Conservation (phyloP, 2,113 vertebrate genomes). For the Anas platyrhynchos region DNA sequence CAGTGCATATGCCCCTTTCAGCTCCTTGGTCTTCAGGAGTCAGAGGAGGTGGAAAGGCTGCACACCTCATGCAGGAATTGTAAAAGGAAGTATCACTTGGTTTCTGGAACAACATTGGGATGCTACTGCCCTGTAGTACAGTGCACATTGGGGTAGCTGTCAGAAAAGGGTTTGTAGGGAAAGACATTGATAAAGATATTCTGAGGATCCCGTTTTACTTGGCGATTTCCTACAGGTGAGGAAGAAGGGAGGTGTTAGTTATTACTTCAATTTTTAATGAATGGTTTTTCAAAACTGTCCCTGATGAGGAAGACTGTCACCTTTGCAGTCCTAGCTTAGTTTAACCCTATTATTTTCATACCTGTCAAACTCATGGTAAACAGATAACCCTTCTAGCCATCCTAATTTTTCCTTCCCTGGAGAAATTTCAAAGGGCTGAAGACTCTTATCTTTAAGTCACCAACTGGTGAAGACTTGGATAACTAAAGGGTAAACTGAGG, state of each 20-base stretch:
- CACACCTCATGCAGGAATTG: background rate
- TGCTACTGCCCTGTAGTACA: background rate
- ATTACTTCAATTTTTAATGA: background rate
- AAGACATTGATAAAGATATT: fast-evolving
- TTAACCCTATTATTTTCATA: background rate
- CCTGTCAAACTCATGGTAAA: background rate
- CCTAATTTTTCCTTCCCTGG: background rate
- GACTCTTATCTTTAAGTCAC: background rate
- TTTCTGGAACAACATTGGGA: fast-evolving
- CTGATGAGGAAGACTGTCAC: fast-evolving
- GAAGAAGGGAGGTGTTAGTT: background rate
- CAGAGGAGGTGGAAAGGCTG: background rate
- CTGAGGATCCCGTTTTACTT: background rate
- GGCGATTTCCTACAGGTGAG: background rate
- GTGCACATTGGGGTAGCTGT: fast-evolving
- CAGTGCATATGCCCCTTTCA: background rate
- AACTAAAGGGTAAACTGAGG: background rate
- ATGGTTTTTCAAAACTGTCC: background rate
- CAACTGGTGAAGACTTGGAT: background rate
- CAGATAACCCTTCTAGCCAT: background rate
- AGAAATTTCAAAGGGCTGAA: background rate
- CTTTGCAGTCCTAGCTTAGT: background rate
- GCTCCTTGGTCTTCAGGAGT: too few relatives aligned
- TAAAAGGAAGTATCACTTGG: background rate
- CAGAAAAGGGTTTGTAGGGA: background rate